Percentiles rank a stretch among this genome's conserved stretches.
phyloP scores from a whole-genome alignment of 1,140 invertebrate species.

The Bombus ignitus region DNA sequence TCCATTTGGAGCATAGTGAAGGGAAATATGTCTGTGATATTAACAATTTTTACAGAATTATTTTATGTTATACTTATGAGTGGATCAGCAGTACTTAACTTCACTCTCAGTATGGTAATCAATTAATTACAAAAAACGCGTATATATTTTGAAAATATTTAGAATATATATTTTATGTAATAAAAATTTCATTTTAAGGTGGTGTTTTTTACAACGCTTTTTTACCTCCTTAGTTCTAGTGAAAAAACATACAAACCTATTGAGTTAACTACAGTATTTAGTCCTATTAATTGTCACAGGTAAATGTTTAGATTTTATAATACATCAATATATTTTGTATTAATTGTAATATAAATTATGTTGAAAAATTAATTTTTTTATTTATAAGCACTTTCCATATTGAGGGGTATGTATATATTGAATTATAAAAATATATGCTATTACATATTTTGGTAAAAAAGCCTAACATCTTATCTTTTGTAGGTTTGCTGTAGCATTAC shows the following conservation, averaged over 20 bases:
- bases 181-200: constrained; percentile 85
- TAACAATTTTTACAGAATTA: constrained; percentile 92
- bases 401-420: constrained; percentile 73
- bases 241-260: constrained; percentile 95
- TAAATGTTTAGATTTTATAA: constrained; percentile 58
- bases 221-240: constrained; percentile 96
- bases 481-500: constrained; percentile 90
- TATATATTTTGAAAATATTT: constrained; percentile 2
- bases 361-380: constrained; percentile 41
- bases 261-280: constrained; percentile 90
- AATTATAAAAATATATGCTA: neutral
- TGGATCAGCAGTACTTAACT: constrained; percentile 96
- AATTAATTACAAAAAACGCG: neutral
- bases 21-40: constrained; percentile 95
- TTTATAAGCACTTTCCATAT: constrained; percentile 61
- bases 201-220: constrained; percentile 97
- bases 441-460: neutral
- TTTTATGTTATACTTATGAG: constrained; percentile 95
- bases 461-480: neutral
- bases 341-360: neutral
- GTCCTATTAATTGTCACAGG: constrained; percentile 84
- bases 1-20: constrained; percentile 96
- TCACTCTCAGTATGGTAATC: constrained; percentile 94
- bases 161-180: constrained; percentile 31
- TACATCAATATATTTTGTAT: neutral